Conservation (phyloP, 2,113 vertebrate genomes). For the Mobula hypostoma region DNA sequence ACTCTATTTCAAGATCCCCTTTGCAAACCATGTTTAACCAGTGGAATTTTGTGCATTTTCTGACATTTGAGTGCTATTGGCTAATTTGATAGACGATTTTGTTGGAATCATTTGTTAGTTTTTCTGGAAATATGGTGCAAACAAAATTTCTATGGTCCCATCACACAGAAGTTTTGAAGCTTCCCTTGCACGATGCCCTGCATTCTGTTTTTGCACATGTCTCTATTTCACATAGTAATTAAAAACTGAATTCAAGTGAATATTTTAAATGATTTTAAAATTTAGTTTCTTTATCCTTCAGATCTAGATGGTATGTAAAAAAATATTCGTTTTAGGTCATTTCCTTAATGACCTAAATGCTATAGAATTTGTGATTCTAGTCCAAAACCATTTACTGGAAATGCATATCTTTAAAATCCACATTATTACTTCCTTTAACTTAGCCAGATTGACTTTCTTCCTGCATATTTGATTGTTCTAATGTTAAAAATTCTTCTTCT, state of each 20-base stretch:
- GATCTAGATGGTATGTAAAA: neutral
- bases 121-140: neutral
- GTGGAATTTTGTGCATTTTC: neutral
- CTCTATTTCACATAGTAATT: neutral
- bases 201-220: neutral
- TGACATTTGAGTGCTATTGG: neutral
- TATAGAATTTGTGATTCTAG: neutral
- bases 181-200: too few relatives aligned
- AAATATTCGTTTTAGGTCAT: neutral
- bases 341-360: neutral
- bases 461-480: neutral
- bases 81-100: neutral
- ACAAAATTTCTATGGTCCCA: neutral
- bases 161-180: neutral
- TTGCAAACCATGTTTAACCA: neutral
- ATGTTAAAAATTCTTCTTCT: neutral
- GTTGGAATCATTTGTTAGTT: neutral
- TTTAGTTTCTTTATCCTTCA: neutral
- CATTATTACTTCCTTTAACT: neutral
- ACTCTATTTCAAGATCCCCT: neutral
- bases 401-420: neutral
- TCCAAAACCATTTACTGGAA: neutral
- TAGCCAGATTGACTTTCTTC: neutral
- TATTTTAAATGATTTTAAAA: constrained; percentile 22
- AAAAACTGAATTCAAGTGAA: neutral